Base-by-base conservation (phyloP, 2,888 invertebrate genomes). In the Sinhomidia bicolor region DNA sequence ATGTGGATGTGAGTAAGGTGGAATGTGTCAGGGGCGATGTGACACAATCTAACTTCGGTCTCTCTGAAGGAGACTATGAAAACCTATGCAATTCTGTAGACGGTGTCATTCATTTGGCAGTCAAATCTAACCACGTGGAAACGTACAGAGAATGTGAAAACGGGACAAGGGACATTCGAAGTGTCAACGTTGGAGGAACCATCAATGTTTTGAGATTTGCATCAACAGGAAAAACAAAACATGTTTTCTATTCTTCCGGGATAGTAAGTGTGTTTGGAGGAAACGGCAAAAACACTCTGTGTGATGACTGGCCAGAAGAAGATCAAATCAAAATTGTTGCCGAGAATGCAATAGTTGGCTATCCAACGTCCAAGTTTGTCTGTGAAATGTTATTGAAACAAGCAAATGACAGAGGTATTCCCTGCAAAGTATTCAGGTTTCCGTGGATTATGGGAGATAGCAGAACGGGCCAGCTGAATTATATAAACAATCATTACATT, bases 141-240 rank as follows among this genome's bases (percentile, higher is more conserved):
- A 7, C 26, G 5, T 91, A 91, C 71, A n/a, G 51, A 2, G 89
- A 91, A 20, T 44, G n/a, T 17, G 81, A 81, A 4, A 65, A 41
- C 0, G 44, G 26, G 0, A 29, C 17, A 10, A 65, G 29, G 7
- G 68, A 82, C 12, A 68, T 82, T 12, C 44, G 82, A 54, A 68
- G 32, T n/a, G 68, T 82, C 1, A 82, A 82, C 17, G 68, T 82
- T 10, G 68, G 51, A 2, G 82, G 82, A 57, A 82, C 82, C 7
- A 0, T 51, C 0, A 47, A 82, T 41, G 51, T 68, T 10, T 17
- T 82, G 12, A 26, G 20, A 32, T 82, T 82, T 51, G 68, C 82
- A 1, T 3, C 68, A 0, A 51, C 44, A 0, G 29, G 9, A 2
- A 51, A 51, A 82, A 32, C 51, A 1, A 82, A 82, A 20, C 51